phyloP scores from a whole-genome alignment of 2,797 vertebrate genomes.

The Muscicapa striata region DNA sequence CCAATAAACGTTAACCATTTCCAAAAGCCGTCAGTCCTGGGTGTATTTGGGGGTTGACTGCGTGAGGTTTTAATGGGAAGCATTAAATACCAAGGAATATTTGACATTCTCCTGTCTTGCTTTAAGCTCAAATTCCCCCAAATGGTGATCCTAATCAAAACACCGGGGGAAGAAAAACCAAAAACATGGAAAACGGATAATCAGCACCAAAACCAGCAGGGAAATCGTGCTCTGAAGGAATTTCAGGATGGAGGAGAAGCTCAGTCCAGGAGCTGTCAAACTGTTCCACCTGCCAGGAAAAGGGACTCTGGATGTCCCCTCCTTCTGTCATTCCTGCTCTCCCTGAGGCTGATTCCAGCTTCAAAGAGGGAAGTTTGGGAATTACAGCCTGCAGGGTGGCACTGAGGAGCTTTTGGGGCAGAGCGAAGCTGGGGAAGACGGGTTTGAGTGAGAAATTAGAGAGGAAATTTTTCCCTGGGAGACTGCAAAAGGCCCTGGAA shows the following conservation, averaged over 20 bases:
- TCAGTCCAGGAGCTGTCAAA: not conserved
- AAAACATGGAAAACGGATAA: not conserved
- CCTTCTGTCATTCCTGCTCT: not conserved
- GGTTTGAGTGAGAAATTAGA: not conserved
- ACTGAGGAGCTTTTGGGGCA: not conserved
- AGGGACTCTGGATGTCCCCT: not conserved
- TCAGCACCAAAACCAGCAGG: not conserved
- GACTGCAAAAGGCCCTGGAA: not conserved
- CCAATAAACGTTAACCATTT: not conserved
- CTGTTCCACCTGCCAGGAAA: not conserved
- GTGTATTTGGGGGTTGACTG: accelerated
- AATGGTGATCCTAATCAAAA: not conserved
- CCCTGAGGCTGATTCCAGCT: not conserved
- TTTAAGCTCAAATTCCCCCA: accelerated
- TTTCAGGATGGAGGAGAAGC: not conserved
- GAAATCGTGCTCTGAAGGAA: not conserved
- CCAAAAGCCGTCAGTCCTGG: accelerated
- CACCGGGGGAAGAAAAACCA: accelerated
- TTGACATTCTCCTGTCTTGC: not conserved
- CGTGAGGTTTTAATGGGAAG: accelerated
- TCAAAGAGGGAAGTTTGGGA: not conserved
- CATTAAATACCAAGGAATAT: not conserved
- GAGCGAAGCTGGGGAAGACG: accelerated
- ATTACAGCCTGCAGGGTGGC: not conserved
- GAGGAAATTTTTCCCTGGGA: not conserved